Percentiles rank a stretch among this genome's conserved stretches.
phyloP scores from a whole-genome alignment of 2,113 vertebrate species.

The Puffinus mauretanicus region DNA sequence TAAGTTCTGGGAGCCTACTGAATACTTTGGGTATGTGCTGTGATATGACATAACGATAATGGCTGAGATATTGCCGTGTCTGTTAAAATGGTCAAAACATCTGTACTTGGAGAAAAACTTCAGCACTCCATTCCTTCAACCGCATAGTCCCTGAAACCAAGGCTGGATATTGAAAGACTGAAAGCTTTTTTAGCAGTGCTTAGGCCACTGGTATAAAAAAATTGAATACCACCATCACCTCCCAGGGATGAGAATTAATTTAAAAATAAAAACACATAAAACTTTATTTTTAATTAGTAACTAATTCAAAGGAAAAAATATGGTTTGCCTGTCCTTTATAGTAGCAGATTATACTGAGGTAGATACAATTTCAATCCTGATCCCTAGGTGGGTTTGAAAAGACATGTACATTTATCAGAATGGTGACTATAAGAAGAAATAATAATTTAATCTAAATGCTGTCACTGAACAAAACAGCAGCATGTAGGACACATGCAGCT shows the following conservation, averaged over 20 bases:
- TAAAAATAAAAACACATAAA: neutral
- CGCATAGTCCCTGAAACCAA: neutral
- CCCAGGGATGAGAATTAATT: neutral
- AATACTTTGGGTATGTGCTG: neutral
- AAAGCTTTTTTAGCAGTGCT: neutral
- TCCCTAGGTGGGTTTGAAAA: slow-evolving; percentile 5
- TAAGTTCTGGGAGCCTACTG: neutral
- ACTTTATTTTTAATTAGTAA: neutral
- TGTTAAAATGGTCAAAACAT: slow-evolving; percentile 17
- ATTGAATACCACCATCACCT: neutral
- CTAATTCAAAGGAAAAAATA: neutral
- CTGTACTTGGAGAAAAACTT: neutral
- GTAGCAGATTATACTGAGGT: neutral
- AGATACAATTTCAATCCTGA: slow-evolving; percentile 5
- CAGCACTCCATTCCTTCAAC: neutral
- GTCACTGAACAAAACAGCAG: slow-evolving; percentile 7
- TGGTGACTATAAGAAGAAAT: neutral
- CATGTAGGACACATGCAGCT: slow-evolving; percentile 30
- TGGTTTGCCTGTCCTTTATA: neutral
- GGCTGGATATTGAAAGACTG: neutral
- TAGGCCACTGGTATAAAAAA: neutral
- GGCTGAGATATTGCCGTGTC: neutral
- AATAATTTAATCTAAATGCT: slow-evolving; percentile 8
- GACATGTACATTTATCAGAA: neutral
- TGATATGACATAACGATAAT: neutral